Evolutionary conservation across 1,140 invertebrate genomes (phyloP).

Genomic region (Formica selysi): DNA sequence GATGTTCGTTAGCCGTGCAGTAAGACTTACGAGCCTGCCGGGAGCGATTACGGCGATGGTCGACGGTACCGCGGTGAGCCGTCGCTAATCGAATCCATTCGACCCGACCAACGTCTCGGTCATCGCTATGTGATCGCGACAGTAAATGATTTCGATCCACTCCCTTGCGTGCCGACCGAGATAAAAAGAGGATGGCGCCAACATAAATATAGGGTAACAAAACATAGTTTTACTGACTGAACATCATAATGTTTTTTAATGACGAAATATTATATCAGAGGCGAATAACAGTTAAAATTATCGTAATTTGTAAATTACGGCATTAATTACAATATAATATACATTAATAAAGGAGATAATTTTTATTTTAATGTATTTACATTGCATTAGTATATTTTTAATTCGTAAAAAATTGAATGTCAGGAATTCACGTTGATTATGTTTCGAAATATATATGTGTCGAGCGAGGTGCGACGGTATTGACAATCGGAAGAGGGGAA

Average conservation of each 20-base stretch:
- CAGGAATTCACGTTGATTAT: not conserved
- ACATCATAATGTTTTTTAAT: not conserved
- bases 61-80: slow-evolving; percentile 47
- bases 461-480: slow-evolving; percentile 14
- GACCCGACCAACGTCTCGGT: slow-evolving; percentile 41
- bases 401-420: not conserved
- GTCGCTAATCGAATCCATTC: slow-evolving; percentile 69
- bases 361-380: not conserved
- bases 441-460: not conserved
- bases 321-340: not conserved
- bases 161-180: slow-evolving; percentile 30
- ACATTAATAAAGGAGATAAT: not conserved
- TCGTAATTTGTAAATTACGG: not conserved
- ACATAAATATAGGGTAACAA: not conserved
- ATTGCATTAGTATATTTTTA: not conserved
- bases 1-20: slow-evolving; percentile 65
- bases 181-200: slow-evolving; percentile 16
- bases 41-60: slow-evolving; percentile 69
- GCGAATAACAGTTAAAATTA: not conserved
- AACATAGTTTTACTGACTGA: not conserved
- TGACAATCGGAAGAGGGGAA: slow-evolving; percentile 14
- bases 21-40: slow-evolving; percentile 69
- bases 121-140: slow-evolving; percentile 49
- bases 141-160: slow-evolving; percentile 61
- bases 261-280: not conserved